Conservation (phyloP, 2,888 invertebrate genomes). For the Oscheius onirici region DNA sequence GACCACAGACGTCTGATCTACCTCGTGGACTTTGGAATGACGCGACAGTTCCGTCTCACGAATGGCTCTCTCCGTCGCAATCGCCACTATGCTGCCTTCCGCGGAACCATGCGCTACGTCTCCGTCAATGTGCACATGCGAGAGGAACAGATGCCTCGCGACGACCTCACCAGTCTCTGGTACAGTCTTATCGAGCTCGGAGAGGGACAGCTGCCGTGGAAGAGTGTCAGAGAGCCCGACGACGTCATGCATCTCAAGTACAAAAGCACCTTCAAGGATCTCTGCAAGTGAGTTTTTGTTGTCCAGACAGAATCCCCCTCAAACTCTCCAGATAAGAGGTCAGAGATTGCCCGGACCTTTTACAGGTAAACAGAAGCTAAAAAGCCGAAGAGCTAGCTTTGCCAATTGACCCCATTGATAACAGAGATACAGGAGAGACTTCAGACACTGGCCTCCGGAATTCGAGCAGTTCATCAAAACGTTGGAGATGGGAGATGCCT, state of each 20-base stretch:
- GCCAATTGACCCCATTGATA: not conserved
- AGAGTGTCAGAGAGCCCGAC: slow-evolving; percentile 52
- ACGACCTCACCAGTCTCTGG: slow-evolving; percentile 62
- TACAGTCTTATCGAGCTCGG: slow-evolving; percentile 61
- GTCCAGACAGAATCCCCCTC: not conserved
- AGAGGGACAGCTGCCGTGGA: slow-evolving; percentile 65
- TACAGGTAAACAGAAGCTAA: too few relatives aligned
- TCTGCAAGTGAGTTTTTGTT: slow-evolving; percentile 25
- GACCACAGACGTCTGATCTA: slow-evolving; percentile 53
- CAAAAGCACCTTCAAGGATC: slow-evolving; percentile 14
- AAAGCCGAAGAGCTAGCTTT: not conserved
- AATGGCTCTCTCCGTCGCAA: slow-evolving; percentile 58
- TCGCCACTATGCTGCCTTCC: slow-evolving; percentile 65
- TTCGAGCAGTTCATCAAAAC: slow-evolving; percentile 2
- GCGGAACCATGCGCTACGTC: slow-evolving; percentile 66
- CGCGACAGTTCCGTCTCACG: slow-evolving; percentile 44
- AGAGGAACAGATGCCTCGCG: slow-evolving; percentile 56
- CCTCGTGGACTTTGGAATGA: slow-evolving; percentile 68
- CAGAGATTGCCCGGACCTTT: too few relatives aligned
- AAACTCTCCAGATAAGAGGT: not conserved
- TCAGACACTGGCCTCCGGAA: slow-evolving; percentile 16
- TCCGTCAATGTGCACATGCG: slow-evolving; percentile 64
- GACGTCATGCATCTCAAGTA: slow-evolving; percentile 55
- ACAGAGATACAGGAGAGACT: not conserved
- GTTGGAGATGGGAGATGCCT: not conserved